Percentiles rank a stretch among this genome's conserved stretches.
phyloP scores from a whole-genome alignment of 2,113 vertebrate genomes.

The Ploceus nigricollis region DNA sequence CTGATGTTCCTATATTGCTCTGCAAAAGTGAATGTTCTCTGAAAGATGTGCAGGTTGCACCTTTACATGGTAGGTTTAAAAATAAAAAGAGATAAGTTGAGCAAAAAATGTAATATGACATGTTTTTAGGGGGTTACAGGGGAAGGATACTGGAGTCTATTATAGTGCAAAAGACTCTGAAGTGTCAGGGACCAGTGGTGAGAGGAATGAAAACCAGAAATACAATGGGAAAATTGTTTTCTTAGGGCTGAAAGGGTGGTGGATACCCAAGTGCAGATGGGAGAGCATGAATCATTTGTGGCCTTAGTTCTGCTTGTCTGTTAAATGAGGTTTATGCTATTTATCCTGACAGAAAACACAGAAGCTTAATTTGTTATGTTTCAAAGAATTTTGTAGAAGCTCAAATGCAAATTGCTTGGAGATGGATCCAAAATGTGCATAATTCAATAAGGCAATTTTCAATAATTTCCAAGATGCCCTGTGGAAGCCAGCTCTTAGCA shows the following conservation, averaged over 20 bases:
- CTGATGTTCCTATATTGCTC: neutral
- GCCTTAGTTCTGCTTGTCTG: slow-evolving; percentile 28
- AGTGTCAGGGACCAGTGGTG: neutral
- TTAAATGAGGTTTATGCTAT: slow-evolving; percentile 46
- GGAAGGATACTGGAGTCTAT: neutral
- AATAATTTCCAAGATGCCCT: slow-evolving; percentile 20
- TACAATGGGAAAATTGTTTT: neutral
- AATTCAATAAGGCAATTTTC: slow-evolving; percentile 39
- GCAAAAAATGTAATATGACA: neutral
- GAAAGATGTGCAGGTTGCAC: neutral
- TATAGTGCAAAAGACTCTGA: neutral
- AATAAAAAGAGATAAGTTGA: neutral
- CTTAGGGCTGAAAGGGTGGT: neutral
- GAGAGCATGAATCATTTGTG: slow-evolving; percentile 12
- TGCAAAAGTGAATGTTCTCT: neutral
- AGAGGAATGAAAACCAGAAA: neutral
- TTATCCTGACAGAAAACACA: slow-evolving; percentile 50
- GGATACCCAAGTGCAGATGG: neutral
- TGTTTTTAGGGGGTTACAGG: neutral
- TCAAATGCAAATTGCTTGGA: slow-evolving; percentile 42
- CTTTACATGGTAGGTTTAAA: neutral
- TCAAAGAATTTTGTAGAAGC: slow-evolving; percentile 46
- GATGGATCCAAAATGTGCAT: slow-evolving; percentile 35
- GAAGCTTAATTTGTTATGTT: slow-evolving; percentile 58
- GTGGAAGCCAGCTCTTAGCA: neutral